These are phyloP conservation scores for Nettapus auritus DNA, from an alignment of 2,113 vertebrate species.

Conservation along the genomic window DNA sequence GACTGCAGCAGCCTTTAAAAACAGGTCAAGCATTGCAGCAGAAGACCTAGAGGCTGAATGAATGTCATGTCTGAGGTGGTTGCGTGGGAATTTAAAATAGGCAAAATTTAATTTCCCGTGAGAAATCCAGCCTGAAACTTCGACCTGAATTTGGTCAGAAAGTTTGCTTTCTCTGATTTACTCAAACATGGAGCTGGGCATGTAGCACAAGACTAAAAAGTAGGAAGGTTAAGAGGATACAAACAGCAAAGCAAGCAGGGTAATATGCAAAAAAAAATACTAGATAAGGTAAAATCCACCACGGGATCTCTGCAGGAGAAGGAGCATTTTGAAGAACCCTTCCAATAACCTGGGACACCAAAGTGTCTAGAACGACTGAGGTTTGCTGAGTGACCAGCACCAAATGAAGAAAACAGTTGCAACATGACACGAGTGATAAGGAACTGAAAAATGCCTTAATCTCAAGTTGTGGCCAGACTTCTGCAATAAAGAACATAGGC, in stretches of 20 bases:
- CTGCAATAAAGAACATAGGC: neutral
- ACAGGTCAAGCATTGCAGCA: neutral
- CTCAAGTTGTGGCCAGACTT: neutral
- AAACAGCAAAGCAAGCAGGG: neutral
- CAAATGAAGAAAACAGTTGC: neutral
- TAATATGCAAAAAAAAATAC: neutral
- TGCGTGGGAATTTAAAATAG: neutral
- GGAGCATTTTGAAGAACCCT: neutral
- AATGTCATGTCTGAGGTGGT: neutral
- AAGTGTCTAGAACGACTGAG: neutral
- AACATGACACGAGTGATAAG: neutral
- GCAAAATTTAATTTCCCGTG: conserved; percentile 29
- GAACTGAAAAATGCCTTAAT: neutral
- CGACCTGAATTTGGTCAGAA: conserved; percentile 30
- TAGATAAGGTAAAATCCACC: neutral
- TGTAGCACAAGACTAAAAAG: neutral
- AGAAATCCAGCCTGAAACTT: conserved; percentile 27
- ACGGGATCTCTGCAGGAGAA: neutral
- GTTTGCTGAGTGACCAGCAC: neutral
- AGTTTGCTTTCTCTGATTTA: conserved; percentile 11
- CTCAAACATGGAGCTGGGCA: neutral
- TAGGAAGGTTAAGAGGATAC: neutral
- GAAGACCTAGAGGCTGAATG: neutral
- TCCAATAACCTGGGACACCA: neutral
- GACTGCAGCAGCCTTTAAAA: neutral